Percentiles rank a stretch among this genome's conserved stretches.
Conservation (phyloP, 2,888 invertebrate species). For the Rhagium mordax region DNA sequence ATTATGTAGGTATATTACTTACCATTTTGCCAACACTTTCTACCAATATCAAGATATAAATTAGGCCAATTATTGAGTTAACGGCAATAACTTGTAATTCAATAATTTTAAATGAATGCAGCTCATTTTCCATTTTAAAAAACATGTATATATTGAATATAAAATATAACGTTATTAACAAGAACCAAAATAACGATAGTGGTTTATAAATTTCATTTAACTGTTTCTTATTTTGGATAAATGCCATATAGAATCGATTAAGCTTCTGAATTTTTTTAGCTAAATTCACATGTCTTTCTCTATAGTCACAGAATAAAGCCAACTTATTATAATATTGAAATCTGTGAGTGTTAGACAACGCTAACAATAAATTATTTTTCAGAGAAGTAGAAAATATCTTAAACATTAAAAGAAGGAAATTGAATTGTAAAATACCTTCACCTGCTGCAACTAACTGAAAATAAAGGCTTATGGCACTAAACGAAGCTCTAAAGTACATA, state of each 20-base stretch:
- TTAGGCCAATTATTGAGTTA: neutral
- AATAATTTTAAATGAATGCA: neutral
- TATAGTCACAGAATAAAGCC: neutral
- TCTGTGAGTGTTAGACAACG: neutral
- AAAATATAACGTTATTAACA: neutral
- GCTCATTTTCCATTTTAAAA: neutral
- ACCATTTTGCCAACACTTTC: constrained; percentile 10
- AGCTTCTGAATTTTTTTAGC: neutral
- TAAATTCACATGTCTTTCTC: neutral
- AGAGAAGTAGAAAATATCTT: neutral
- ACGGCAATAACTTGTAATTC: neutral
- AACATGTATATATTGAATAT: constrained; percentile 4
- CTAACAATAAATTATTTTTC: constrained; percentile 1
- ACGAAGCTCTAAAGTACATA: neutral
- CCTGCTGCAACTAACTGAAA: neutral
- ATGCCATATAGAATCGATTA: neutral
- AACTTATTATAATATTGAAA: neutral
- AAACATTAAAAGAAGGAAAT: neutral
- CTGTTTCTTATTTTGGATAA: neutral
- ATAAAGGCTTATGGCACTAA: neutral
- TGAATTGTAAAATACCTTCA: neutral
- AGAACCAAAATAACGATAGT: constrained; percentile 4
- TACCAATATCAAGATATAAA: neutral
- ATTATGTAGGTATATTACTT: no score
- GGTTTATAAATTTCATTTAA: neutral